These are phyloP conservation scores for Ramphastos sulfuratus DNA, from an alignment of 2,113 vertebrate genomes.

Conservation along the genomic window DNA sequence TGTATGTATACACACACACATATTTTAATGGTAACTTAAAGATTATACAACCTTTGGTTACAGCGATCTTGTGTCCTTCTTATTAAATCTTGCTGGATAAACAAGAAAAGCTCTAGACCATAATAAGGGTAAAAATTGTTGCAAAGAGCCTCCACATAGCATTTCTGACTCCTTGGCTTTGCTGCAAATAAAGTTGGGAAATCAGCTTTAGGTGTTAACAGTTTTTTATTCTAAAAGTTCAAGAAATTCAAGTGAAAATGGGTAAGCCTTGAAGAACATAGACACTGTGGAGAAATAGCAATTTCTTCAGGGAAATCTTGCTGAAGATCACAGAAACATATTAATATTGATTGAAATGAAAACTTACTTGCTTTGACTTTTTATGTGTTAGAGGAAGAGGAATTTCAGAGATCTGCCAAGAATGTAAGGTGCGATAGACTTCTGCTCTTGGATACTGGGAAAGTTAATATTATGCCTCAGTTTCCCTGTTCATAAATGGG, in stretches of 20 bases:
- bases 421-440: background rate
- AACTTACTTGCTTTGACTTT: background rate
- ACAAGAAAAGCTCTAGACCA: background rate
- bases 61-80: background rate
- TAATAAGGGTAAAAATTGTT: background rate
- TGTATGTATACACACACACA: too few species aligned
- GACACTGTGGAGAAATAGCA: background rate
- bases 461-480: slow-evolving; percentile 14
- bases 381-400: background rate
- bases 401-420: background rate
- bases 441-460: background rate
- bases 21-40: background rate
- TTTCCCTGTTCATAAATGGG: slow-evolving; percentile 9
- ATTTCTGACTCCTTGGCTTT: background rate
- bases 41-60: background rate
- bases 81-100: background rate
- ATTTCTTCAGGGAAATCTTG: background rate
- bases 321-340: background rate
- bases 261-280: background rate
- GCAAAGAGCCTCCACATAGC: background rate
- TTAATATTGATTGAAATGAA: background rate
- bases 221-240: background rate
- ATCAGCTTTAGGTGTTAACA: background rate
- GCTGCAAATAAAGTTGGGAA: background rate
- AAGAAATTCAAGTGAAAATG: background rate